Base-by-base conservation (phyloP, 92 coral and sea anemone species). In the Epizoanthus ramosus region DNA sequence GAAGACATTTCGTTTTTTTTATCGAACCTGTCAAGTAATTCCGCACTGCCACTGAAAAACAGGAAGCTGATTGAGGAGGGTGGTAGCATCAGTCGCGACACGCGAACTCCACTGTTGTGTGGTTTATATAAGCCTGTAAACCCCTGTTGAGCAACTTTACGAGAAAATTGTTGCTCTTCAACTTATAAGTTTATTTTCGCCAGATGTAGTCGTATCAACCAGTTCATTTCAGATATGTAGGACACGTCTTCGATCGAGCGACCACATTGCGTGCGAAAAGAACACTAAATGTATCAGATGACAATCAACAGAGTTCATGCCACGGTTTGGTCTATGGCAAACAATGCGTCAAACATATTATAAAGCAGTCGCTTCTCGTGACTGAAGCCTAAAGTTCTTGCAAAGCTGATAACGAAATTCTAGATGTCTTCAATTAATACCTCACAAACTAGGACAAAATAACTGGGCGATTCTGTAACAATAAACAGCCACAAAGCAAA, bases 11-110 rank as follows among this genome's bases (percentile, higher is more conserved):
- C 22, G 6, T 57, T 60, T 23, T 60, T 15, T 53, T 56, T 21
- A 54, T 41, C 23, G 45, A 77, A 77, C 57, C 82, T 77, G 82
- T 60, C 71, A 77, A 77, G 63, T 77, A 60, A 63, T 61, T 35
- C 71, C 70, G 22, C 41, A 37, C 18, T 16, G 59, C 59, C 37
- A 21, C 43, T 77, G 28, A 33, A 53, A 60, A 58, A 75, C 70
- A 76, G 70, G 58, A 76, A 76, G 59, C 80, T 53, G 14, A 56
- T 15, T 56, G 45, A 54, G 5, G 9, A 31, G 41, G 41, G 37
- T 67, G 59, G 69, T 33, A 66, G 58, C 23, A 41, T 77, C 71
- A 77, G 22, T 60, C 50, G 67, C 56, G 18, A 61, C 17, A 21
- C 70, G 22, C 16, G 23, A 24, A 61, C 45, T 60, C 41, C n/a